Evolutionary conservation across 2,888 invertebrate genomes (phyloP).

Genomic region (Torymus tubicola): DNA sequence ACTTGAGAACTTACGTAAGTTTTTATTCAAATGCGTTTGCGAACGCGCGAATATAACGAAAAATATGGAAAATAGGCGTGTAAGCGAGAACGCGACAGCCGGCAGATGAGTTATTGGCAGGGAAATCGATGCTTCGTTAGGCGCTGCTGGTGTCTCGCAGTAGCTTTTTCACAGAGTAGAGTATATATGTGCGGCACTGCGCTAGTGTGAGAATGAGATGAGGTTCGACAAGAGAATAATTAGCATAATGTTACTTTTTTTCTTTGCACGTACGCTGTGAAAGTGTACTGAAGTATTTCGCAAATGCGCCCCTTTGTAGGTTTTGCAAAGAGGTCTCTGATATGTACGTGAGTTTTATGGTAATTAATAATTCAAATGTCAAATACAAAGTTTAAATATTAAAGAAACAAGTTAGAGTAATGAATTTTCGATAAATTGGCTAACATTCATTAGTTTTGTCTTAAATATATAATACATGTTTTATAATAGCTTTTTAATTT

Average conservation of each 20-base stretch:
- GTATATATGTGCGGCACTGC: not conserved
- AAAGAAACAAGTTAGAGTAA: no score
- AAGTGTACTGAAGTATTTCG: no score
- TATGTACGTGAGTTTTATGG: no score
- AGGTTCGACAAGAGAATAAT: constrained; percentile 23
- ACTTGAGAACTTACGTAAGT: constrained; percentile 7
- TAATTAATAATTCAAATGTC: no score
- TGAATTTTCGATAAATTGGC: no score
- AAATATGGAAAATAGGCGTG: constrained; percentile 24
- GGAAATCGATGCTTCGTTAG: constrained; percentile 50
- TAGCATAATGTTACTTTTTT: constrained; percentile 23
- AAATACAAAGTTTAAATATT: no score
- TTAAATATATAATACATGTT: no score
- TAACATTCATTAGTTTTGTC: no score
- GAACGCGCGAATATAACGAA: constrained; percentile 17
- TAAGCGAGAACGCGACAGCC: not conserved
- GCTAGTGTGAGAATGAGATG: not conserved
- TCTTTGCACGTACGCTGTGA: no score
- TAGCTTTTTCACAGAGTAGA: constrained; percentile 13
- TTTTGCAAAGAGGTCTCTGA: no score
- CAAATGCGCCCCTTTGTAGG: no score
- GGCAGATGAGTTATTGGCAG: constrained; percentile 40
- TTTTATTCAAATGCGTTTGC: constrained; percentile 42
- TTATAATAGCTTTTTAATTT: no score
- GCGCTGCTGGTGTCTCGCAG: constrained; percentile 5